These are phyloP conservation scores for Actinopyga echinites DNA, from an alignment of 53 echinoderm and acorn worm genomes.

Conservation along the genomic window DNA sequence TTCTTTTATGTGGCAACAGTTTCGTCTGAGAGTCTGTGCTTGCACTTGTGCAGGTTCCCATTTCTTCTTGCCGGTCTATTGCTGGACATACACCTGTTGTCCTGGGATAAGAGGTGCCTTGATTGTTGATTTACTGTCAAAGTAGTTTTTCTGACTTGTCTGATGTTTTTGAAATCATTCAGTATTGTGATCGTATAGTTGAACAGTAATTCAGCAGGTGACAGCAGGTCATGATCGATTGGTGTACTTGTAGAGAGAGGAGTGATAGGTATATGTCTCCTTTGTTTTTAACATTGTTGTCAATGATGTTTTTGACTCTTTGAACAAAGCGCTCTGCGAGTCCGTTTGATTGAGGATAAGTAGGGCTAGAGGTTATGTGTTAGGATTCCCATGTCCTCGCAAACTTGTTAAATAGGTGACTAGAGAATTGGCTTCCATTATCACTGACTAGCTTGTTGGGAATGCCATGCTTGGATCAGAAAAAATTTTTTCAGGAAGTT, in stretches of 20 bases:
- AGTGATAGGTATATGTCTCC: too few relatives aligned
- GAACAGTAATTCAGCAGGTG: neutral
- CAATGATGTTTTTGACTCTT: neutral
- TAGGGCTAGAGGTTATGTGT: conserved; percentile 51
- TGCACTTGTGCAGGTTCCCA: neutral
- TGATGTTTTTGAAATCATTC: too few relatives aligned
- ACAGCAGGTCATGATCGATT: neutral
- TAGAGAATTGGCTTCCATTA: conserved; percentile 42
- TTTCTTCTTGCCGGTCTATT: too few relatives aligned
- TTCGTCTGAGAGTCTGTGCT: conserved; percentile 4
- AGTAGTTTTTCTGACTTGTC: neutral
- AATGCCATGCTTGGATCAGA: conserved; percentile 64
- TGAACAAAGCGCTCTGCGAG: conserved; percentile 1
- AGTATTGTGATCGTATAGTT: neutral
- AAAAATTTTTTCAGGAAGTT: conserved; percentile 45
- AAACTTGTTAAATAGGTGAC: conserved; percentile 22
- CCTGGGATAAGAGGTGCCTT: too few relatives aligned
- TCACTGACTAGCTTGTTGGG: conserved; percentile 54
- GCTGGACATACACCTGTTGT: too few relatives aligned
- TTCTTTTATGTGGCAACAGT: neutral
- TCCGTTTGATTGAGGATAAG: conserved; percentile 12
- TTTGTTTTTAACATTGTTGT: neutral
- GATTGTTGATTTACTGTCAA: too few relatives aligned
- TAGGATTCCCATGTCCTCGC: conserved; percentile 29
- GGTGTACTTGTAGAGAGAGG: neutral